Conservation (phyloP, 2,113 vertebrate genomes). For the Eudyptes chrysolophus region DNA sequence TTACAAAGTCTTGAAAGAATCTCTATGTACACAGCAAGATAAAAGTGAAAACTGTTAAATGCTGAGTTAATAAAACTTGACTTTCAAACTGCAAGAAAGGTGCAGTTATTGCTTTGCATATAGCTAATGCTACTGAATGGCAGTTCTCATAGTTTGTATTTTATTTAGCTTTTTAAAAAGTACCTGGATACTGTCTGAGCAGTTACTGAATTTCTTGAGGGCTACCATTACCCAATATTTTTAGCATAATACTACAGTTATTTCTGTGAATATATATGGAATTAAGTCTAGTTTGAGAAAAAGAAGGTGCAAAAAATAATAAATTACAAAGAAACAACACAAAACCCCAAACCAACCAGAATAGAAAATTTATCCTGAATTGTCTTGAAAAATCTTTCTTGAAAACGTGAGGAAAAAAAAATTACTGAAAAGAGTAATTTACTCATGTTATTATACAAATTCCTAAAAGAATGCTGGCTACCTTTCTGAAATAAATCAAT, state of each 20-base stretch:
- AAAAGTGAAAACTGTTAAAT: not conserved
- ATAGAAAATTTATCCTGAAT: not conserved
- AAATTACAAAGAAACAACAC: not conserved
- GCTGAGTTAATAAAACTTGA: not conserved
- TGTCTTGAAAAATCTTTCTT: not conserved
- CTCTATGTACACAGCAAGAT: rapidly evolving
- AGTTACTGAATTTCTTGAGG: not conserved
- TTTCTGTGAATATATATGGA: not conserved
- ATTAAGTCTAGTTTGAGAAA: not conserved
- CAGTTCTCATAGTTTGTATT: not conserved
- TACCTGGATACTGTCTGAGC: not conserved
- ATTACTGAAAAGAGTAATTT: not conserved
- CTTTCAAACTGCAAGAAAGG: not conserved
- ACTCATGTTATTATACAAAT: too few species aligned
- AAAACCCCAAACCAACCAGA: not conserved
- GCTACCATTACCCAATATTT: not conserved
- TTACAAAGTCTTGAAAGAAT: not conserved
- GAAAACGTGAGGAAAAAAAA: not conserved
- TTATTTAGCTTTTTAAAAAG: not conserved
- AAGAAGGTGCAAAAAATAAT: not conserved
- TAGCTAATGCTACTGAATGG: not conserved
- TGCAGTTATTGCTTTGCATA: not conserved
- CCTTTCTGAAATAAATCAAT: too few species aligned
- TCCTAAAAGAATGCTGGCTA: too few species aligned
- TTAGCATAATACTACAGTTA: not conserved